These are phyloP conservation scores for Sphaeramia orbicularis DNA, from an alignment of 2,797 vertebrate species.

Conservation along the genomic window DNA sequence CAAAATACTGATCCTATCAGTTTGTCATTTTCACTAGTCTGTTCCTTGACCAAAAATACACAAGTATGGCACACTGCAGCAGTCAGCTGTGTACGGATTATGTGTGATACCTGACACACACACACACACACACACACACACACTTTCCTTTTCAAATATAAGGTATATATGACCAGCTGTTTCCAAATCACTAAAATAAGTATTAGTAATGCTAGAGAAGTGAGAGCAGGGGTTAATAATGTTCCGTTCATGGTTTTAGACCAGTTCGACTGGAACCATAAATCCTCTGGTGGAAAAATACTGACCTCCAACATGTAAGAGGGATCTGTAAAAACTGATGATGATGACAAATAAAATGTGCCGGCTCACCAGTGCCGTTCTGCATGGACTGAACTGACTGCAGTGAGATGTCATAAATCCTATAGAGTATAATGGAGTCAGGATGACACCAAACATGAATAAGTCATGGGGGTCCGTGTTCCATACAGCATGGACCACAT, in stretches of 20 bases:
- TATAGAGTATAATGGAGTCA: constrained; percentile 54
- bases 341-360: constrained; percentile 42
- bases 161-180: no score
- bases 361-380: constrained; percentile 55
- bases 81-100: no score
- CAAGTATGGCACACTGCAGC: no score
- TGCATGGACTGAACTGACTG: constrained; percentile 64
- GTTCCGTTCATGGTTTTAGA: constrained; percentile 12
- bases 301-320: constrained; percentile 10
- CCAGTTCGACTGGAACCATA: not conserved
- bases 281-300: constrained; percentile 3
- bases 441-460: constrained; percentile 67
- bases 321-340: constrained; percentile 33
- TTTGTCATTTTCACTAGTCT: no score
- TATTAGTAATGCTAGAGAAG: constrained; percentile 18
- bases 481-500: constrained; percentile 35
- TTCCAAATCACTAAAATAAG: constrained; percentile 17
- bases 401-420: constrained; percentile 66
- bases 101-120: no score
- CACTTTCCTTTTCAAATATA: no score
- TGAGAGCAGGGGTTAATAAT: constrained; percentile 1
- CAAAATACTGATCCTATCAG: no score
- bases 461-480: constrained; percentile 68
- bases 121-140: no score
- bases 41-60: no score